Evolutionary conservation across 2,888 invertebrate species (phyloP).

Genomic region (Galerucella calmariensis): DNA sequence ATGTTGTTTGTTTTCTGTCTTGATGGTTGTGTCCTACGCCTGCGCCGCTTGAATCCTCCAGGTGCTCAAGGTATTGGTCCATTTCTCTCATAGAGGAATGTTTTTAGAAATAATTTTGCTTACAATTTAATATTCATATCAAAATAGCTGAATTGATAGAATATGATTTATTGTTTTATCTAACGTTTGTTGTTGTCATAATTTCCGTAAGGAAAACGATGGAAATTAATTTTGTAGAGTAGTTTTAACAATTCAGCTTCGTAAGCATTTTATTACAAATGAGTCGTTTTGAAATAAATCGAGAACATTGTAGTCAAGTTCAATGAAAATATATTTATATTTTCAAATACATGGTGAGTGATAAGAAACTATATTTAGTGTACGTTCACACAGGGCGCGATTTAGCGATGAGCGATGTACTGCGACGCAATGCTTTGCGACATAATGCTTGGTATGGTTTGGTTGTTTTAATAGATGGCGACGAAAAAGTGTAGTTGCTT

Average conservation of each 20-base stretch:
- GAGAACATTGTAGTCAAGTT: no score
- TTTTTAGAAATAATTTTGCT: slow-evolving; percentile 23
- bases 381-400: no score
- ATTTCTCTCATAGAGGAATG: slow-evolving; percentile 40
- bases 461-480: no score
- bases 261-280: neutral
- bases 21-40: slow-evolving; percentile 62
- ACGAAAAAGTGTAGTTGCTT: no score
- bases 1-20: slow-evolving; percentile 66
- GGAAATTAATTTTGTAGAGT: slow-evolving; percentile 12
- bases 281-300: neutral
- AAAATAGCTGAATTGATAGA: slow-evolving; percentile 24
- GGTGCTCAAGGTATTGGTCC: slow-evolving; percentile 68
- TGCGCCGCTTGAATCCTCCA: slow-evolving; percentile 64
- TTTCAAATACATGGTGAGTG: no score
- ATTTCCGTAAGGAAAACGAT: no score
- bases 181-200: no score
- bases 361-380: no score
- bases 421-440: no score
- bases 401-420: no score
- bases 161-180: slow-evolving; percentile 3
- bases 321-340: no score
- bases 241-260: slow-evolving; percentile 14
- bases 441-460: no score
- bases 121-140: slow-evolving; percentile 8